Evolutionary conservation across 2,797 vertebrate species (phyloP), one percentile per base, ranked within the genome.

Genomic region (Balearica regulorum): DNA sequence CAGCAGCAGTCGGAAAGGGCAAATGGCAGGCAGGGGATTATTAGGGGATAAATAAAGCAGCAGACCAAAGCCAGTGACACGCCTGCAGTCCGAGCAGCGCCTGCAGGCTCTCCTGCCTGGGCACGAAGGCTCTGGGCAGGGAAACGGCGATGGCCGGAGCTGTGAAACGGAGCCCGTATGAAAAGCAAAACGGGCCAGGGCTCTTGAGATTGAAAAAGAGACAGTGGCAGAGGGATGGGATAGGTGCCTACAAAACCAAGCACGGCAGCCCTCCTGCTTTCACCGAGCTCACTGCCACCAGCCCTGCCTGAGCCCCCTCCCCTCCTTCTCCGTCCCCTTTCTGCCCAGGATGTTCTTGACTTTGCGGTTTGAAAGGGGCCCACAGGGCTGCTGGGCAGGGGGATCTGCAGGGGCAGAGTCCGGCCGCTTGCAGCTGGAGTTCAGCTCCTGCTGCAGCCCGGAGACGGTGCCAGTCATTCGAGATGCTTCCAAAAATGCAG

Each of bases 211-310:
- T 21, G 28, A 14, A 10, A 10, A 48, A 7, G 25, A 35, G 71
- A 10, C 0, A 3, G 6, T 46, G 14, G 39, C 16, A 37, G 31
- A 28, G 29, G 19, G 46, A 14, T 9, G 33, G n/a, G 24, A 5
- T 3, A 7, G 31, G 22, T 26, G 31, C 49, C 28, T 13, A 10
- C 9, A 21, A 14, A 39, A 1, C 35, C 21, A 5, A 26, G 29
- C 2, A 2, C 5, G 13, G 48, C 54, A 61, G 39, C 69, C 24
- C 24, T 35, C 13, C 33, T 19, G 18, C n/a, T 41, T 15, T 19
- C 64, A 14, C 51, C 1, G 2, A 43, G 46, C 26, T 33, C 41
- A 5, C 48, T 0, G 1, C 35, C 2, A 0, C 31, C 5, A 0
- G 46, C 60, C n/a, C 37, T 41, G 20, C 44, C 83, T 43, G 37